Evolutionary conservation across 1,140 invertebrate species (phyloP), one percentile per base, ranked within the genome.

Genomic region (Listronotus bonariensis): DNA sequence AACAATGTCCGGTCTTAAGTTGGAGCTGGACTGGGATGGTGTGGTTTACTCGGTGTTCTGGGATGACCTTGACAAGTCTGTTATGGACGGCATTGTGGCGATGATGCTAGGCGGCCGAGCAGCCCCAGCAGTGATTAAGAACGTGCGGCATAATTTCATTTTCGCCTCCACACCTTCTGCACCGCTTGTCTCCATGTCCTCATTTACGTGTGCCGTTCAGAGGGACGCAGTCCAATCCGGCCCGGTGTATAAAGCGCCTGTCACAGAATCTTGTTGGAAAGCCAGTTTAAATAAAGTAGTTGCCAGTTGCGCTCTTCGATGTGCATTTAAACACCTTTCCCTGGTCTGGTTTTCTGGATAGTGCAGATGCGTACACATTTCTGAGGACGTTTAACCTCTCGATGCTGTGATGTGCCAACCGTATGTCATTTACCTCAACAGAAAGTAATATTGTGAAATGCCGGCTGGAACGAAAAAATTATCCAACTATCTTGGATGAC

Each of bases 231-330:
- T 76, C 69, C 6, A 80, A 69, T 9, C 71, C 67, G 15, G 78
- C 76, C 0, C 77, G 63, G 52, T 79, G 78, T 3, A 80, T 63
- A 61, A 80, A 80, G 10, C 78, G 72, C 77, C 79, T 79, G 42
- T 80, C 77, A 6, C 69, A 65, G 49, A 80, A 78, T 11, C 73
- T 54, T 12, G 69, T 75, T 57, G 56, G 72, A 3, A 55, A 57
- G 0, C 77, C 77, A 1, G 14, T 62, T 0, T 61, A 20, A 38
- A 76, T 42, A 51, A 78, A 76, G 54, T 77, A 71, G 32, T 55
- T 65, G 38, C 59, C 57, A 2, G 54, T 36, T 4, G 60, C 15
- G 26, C 41, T 43, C 14, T 14, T 17, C 2, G 54, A 51, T 31
- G 17, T n/a, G 43, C 43, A 26, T 8, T 48, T 41, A 14, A 54